Evolutionary conservation across 2,888 invertebrate genomes (phyloP), one percentile per base, ranked within the genome.

Genomic region (Dicranocentrus wangi): DNA sequence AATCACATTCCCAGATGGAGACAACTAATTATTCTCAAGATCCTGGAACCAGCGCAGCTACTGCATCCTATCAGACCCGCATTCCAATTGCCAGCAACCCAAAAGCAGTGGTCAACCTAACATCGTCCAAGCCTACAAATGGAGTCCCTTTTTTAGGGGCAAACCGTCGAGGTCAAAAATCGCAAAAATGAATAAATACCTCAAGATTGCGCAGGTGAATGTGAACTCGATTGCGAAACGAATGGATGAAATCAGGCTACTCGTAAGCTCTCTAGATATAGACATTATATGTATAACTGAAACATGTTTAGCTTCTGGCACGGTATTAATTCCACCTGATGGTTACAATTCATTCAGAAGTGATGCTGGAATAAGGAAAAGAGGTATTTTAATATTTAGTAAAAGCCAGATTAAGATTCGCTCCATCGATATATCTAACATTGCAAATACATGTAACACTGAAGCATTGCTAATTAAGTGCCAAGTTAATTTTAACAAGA

Each of bases 241-340:
- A 25, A 21, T 13, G 15, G 25, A n/a, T 27, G 25, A 27, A 2
- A 27, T 60, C 5, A n/a, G 3, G 28, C 19, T 27, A 15, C 15
- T 60, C 7, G 3, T 27, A n/a, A 8, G 2, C 21, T 2, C 1
- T n/a, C 3, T 15, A 17, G n/a, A 28, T n/a, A 7, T 27, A 2
- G 25, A 27, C 17, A 27, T 60, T 8, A 15, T 60, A 27, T 60
- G 27, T n/a, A 25, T 60, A 60, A 60, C 60, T 13, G 60, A 60
- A 60, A 2, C 60, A 27, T 60, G 60, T 2, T 27, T 15, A 60
- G 7, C 1, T 1, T 3, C 13, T 5, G 27, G 27, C 3, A 27
- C 8, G n/a, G n/a, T 15, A 1, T 27, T n/a, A 3, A 13, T 21
- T 10, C 25, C 25, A n/a, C n/a, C 7, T 25, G 5, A 19, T 15